Conservation (phyloP, 37 sponge, comb jelly and placozoan species). For the Mnemiopsis leidyi region DNA sequence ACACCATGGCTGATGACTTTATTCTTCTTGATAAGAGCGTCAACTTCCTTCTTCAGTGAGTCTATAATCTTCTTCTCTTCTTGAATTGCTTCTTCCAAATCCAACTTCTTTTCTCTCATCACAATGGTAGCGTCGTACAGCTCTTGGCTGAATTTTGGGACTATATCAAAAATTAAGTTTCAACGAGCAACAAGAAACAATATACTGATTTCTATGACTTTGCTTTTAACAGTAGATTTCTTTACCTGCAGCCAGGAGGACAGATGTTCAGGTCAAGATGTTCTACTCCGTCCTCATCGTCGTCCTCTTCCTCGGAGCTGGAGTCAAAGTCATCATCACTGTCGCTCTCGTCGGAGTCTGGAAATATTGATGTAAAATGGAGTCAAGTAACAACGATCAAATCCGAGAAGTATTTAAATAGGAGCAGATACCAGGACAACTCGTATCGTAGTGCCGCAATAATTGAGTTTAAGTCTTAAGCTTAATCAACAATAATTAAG, state of each 20-base stretch:
- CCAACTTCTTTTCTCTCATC: slow-evolving; percentile 83
- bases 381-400: too few relatives aligned
- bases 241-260: slow-evolving; percentile 87
- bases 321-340: slow-evolving; percentile 68
- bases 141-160: slow-evolving; percentile 45
- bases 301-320: slow-evolving; percentile 73
- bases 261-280: slow-evolving; percentile 88
- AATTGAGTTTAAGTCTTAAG: too few relatives aligned
- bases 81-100: slow-evolving; percentile 79
- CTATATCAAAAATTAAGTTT: too few relatives aligned
- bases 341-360: slow-evolving; percentile 65
- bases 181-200: too few relatives aligned
- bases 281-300: slow-evolving; percentile 69
- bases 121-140: slow-evolving; percentile 77
- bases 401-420: too few relatives aligned
- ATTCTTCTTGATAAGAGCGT: slow-evolving; percentile 84
- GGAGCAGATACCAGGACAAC: too few relatives aligned
- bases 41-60: slow-evolving; percentile 78
- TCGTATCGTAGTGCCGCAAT: too few relatives aligned
- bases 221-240: too few relatives aligned
- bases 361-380: background rate
- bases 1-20: slow-evolving; percentile 86
- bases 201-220: too few relatives aligned
- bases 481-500: too few relatives aligned
- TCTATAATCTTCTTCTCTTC: slow-evolving; percentile 90